Evolutionary conservation across 2,113 vertebrate species (phyloP), one percentile per base, ranked within the genome.

Genomic region (Condylura cristata): DNA sequence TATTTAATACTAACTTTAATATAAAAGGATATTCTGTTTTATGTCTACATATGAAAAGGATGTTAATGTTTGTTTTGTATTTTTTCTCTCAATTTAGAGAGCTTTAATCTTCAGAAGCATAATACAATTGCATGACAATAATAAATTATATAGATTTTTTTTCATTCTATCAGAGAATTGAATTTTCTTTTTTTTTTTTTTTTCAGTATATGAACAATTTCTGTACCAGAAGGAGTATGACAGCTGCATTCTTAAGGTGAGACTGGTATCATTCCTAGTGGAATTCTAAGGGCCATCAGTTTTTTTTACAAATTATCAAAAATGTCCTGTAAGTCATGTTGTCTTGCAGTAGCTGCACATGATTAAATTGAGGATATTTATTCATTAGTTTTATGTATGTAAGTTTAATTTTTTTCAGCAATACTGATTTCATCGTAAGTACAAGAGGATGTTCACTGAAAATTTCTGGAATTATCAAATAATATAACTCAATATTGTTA

Each of bases 231-330:
- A 44, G 76, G 86, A 94, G 94, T 96, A 95, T 92, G 91, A 95
- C 41, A 95, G 5, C 72, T 85, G 92, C 90, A 89, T 89, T 80
- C 78, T 79, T 95, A 92, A 97, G 93, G 91, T 97, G 65, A 97
- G 74, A 70, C 24, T 41, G 14, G 1, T 85, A 2, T 53, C 34
- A 90, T 28, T 83, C 70, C 82, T 18, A 20, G 8, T 68, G 16
- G 16, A 66, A 81, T 85, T 85, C 18, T 70, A 34, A 93, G 24
- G 13, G 1, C 2, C 10, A 39, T 6, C 24, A 39, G 16, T 12
- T 39, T 13, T 32, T 70, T 88, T 56, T 8, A 53, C 37, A 46
- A 46, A 58, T 66, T 75, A 51, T 82, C 22, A 63, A 74, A 92
- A 30, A n/a, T 70, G 87, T 90, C 46, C 0, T 4, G 3, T 34